These are phyloP conservation scores for Pseudococcus longispinus DNA, from an alignment of 2,888 invertebrate genomes.

Conservation along the genomic window DNA sequence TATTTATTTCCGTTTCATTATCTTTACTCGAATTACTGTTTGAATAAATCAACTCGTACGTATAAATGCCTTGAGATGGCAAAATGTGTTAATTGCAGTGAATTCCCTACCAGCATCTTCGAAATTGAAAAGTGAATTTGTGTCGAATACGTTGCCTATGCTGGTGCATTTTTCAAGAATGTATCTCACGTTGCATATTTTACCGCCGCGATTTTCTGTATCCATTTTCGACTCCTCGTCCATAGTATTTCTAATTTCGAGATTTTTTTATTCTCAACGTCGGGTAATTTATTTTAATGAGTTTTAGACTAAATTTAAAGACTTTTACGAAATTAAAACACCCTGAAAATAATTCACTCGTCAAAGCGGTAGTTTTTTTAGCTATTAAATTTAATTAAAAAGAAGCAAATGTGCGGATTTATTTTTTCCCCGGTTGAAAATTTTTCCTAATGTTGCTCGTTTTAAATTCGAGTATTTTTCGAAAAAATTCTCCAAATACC, in stretches of 20 bases:
- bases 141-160: neutral
- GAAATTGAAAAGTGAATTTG: neutral
- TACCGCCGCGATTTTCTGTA: neutral
- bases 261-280: neutral
- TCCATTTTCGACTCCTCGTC: neutral
- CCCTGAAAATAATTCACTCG: neutral
- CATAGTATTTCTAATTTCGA: neutral
- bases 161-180: neutral
- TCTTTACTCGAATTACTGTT: neutral
- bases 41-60: no score
- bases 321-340: neutral
- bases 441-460: neutral
- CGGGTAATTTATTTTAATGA: neutral
- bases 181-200: neutral
- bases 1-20: neutral
- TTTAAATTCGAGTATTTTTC: neutral
- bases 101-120: neutral
- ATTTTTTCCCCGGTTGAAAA: neutral
- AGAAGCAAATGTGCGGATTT: neutral
- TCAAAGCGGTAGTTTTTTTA: neutral
- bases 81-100: neutral
- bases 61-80: neutral
- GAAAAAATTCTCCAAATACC: no score
- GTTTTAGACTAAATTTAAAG: neutral
- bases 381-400: constrained; percentile 13